phyloP scores from a whole-genome alignment of 2,113 vertebrate species.

The Indri indri region DNA sequence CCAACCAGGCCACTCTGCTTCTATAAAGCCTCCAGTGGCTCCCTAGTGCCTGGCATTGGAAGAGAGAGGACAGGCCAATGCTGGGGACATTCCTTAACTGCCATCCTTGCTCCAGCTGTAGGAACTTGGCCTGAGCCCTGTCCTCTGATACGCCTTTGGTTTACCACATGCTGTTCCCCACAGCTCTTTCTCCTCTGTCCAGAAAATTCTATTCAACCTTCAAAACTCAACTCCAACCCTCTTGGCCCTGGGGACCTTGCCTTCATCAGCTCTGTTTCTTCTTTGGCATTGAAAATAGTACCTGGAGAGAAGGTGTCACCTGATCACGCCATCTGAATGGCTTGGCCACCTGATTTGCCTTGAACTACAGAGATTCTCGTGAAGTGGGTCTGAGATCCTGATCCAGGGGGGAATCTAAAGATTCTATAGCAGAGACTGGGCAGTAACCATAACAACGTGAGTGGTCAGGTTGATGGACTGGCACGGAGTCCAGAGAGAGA shows the following conservation, averaged over 20 bases:
- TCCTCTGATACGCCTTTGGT: neutral
- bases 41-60: neutral
- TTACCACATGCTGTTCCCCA: neutral
- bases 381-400: neutral
- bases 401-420: neutral
- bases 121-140: neutral
- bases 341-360: neutral
- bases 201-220: neutral
- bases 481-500: neutral
- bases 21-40: neutral
- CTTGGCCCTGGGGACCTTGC: neutral
- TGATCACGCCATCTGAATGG: accelerated
- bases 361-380: neutral
- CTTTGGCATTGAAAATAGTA: neutral
- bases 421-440: neutral
- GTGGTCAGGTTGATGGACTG: neutral
- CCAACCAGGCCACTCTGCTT: neutral
- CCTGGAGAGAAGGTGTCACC: neutral
- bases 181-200: neutral
- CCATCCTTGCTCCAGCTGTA: neutral
- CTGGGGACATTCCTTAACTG: neutral
- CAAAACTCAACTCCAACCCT: neutral
- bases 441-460: neutral
- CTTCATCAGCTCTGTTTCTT: neutral
- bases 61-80: neutral